Conservation (phyloP, 2,888 invertebrate genomes). For the Scotopteryx bipunctaria region DNA sequence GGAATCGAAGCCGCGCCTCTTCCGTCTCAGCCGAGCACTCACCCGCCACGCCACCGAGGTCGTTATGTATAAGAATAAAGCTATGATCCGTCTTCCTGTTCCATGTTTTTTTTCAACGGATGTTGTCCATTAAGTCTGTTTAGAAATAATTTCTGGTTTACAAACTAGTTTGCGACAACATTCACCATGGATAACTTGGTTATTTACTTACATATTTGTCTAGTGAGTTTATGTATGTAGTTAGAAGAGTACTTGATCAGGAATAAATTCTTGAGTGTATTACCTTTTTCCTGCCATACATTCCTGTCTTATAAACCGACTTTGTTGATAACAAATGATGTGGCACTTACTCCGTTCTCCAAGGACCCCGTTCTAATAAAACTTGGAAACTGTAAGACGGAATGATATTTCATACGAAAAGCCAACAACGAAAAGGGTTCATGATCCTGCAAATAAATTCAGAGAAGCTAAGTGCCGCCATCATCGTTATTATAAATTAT, state of each 20-base stretch:
- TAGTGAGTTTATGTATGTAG: conserved; percentile 20
- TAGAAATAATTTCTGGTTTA: conserved; percentile 16
- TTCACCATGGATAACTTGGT: conserved; percentile 23
- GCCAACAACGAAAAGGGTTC: conserved; percentile 19
- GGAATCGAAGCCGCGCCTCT: too few relatives aligned
- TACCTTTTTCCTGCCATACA: conserved; percentile 15
- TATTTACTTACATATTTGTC: conserved; percentile 26
- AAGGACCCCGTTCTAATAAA: conserved; percentile 8
- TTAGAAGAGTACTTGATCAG: conserved; percentile 22
- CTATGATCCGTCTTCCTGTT: conserved; percentile 11
- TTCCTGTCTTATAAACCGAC: conserved; percentile 10
- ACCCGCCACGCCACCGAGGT: too few relatives aligned
- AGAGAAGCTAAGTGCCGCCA: conserved; percentile 15
- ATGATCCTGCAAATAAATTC: conserved; percentile 24
- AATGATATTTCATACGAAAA: conserved; percentile 17
- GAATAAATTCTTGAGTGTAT: conserved; percentile 26
- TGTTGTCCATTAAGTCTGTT: conserved; percentile 5
- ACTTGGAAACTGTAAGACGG: conserved; percentile 8
- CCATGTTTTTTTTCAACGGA: conserved; percentile 14
- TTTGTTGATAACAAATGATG: conserved; percentile 3
- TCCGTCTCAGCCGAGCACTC: too few relatives aligned
- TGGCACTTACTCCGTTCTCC: neutral
- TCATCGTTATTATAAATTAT: conserved; percentile 24
- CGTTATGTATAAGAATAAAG: neutral
- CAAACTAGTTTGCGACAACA: conserved; percentile 26